Conservation (phyloP, 2,797 vertebrate genomes). For the Lepilemur ruficaudatus region DNA sequence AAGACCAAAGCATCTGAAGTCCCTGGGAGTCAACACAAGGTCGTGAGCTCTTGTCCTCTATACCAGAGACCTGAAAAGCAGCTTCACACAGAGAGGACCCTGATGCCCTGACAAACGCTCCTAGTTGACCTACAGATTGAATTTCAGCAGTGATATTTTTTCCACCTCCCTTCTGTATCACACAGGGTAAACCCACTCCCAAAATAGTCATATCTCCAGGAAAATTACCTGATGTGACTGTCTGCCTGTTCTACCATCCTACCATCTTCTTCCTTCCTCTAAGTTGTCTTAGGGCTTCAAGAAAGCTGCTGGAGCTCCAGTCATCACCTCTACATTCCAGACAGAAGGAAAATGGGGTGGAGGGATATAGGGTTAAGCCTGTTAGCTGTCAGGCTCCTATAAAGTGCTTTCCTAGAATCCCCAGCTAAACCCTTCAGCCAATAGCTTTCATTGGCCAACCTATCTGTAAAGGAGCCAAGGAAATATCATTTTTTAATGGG, state of each 20-base stretch:
- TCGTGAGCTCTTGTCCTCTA: not conserved
- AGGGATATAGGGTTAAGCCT: not conserved
- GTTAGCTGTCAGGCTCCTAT: not conserved
- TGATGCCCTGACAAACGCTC: not conserved
- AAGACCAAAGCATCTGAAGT: not conserved
- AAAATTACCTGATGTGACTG: not conserved
- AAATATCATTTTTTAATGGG: not conserved
- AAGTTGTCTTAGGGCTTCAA: not conserved
- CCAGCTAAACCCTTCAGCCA: not conserved
- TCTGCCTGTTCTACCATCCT: not conserved
- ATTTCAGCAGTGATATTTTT: not conserved
- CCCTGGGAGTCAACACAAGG: not conserved
- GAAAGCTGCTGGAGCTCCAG: slow-evolving; percentile 5
- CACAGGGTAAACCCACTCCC: not conserved
- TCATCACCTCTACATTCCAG: not conserved
- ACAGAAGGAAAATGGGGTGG: not conserved
- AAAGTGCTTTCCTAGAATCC: not conserved
- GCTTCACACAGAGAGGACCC: not conserved
- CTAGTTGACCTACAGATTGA: not conserved
- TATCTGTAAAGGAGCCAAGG: not conserved
- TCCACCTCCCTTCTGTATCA: not conserved
- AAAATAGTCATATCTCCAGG: not conserved
- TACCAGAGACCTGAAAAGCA: not conserved
- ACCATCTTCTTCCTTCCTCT: not conserved
- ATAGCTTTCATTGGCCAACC: not conserved